Percentiles rank a stretch among this genome's conserved stretches.
Evolutionary conservation across 64 coral and sea anemone species (phyloP).

Genomic region (Porites australiensis): DNA sequence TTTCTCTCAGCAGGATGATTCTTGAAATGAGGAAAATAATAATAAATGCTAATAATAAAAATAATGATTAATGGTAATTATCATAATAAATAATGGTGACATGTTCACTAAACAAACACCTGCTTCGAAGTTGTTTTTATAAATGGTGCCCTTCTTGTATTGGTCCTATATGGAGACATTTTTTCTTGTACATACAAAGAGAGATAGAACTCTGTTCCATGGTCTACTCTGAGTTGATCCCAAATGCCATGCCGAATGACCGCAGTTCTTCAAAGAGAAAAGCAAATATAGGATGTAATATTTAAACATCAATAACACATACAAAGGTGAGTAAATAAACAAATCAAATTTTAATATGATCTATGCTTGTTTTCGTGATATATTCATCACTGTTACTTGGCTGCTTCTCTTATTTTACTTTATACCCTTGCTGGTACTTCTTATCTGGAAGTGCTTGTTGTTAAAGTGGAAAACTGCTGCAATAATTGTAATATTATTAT

Average conservation of each 20-base stretch:
- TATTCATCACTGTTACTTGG: no score
- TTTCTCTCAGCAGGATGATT: slow-evolving; percentile 31
- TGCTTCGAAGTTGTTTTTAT: slow-evolving; percentile 36
- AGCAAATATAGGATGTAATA: no score
- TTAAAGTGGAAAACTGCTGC: no score
- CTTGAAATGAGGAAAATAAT: not conserved
- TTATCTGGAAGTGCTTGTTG: no score
- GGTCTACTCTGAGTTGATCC: slow-evolving; percentile 49
- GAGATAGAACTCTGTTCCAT: slow-evolving; percentile 28
- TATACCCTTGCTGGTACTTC: no score
- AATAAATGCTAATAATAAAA: not conserved
- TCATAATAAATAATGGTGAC: no score
- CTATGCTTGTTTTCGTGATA: no score
- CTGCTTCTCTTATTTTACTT: no score
- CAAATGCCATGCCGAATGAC: slow-evolving; percentile 34
- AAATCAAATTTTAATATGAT: no score
- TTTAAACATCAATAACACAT: no score
- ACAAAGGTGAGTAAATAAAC: no score
- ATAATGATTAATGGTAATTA: not conserved
- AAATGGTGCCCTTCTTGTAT: slow-evolving; percentile 36
- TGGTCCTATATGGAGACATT: slow-evolving; percentile 30
- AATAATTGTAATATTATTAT: no score
- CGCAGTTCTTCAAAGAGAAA: not conserved
- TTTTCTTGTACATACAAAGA: slow-evolving; percentile 51
- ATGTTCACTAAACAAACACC: not conserved